A percentile compares a stretch with the other conserved stretches of the same genome.
Evolutionary conservation across 1,140 invertebrate species (phyloP).

Genomic region (Globodera rostochiensis): DNA sequence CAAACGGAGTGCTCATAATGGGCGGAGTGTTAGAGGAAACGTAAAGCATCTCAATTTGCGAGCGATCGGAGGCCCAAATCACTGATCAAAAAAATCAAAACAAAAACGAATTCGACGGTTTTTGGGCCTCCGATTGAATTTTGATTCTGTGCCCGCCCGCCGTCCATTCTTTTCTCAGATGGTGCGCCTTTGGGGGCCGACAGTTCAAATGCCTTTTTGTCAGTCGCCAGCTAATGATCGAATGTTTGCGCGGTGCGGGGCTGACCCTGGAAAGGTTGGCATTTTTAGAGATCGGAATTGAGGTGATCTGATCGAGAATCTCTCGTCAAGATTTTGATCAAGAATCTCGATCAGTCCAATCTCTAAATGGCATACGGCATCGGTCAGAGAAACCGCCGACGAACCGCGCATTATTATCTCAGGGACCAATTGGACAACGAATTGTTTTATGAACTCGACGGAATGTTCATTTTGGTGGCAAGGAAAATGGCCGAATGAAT

Average conservation of each 20-base stretch:
- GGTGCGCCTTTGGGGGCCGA: constrained; percentile 61
- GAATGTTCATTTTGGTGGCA: constrained; percentile 26
- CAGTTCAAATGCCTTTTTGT: constrained; percentile 62
- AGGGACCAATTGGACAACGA: constrained; percentile 20
- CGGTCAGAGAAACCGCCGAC: no score
- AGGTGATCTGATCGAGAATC: no score
- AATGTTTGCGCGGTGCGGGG: constrained; percentile 38
- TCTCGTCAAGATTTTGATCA: no score
- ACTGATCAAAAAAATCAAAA: no score
- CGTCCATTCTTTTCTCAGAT: constrained; percentile 16
- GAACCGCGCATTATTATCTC: not conserved
- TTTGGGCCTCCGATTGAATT: not conserved
- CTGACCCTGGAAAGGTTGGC: not conserved
- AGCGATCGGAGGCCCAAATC: not conserved
- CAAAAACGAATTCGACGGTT: not conserved
- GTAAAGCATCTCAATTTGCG: not conserved
- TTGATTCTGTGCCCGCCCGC: not conserved
- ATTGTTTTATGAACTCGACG: constrained; percentile 26
- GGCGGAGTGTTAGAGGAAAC: constrained; percentile 62
- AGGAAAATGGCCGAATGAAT: constrained; percentile 18
- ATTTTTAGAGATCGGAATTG: not conserved
- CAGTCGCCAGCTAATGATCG: constrained; percentile 56
- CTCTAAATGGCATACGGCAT: no score
- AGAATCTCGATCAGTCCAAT: no score
- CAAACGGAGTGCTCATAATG: constrained; percentile 57